Base-by-base conservation (phyloP, 2,113 vertebrate species). In the Aix galericulata region DNA sequence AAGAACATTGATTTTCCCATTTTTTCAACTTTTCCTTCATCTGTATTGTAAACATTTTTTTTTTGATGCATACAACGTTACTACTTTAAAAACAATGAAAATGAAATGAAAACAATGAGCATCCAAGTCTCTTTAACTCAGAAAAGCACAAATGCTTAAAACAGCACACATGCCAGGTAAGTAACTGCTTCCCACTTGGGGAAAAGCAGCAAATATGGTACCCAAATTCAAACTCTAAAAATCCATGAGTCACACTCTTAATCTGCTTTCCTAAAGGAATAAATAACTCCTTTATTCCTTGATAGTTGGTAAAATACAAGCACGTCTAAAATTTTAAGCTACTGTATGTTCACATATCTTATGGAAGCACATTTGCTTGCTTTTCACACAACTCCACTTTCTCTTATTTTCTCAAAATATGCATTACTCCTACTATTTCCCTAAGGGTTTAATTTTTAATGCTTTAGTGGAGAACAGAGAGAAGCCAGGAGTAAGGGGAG, bases 1-100 rank as follows among this genome's bases (percentile, higher is more conserved):
- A 60, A 95, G 23, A 31, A 36, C 46, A 89, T 96, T 91, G 67
- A 83, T 34, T 94, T 92, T 95, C 83, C 79, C 34, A 72, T 94
- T 91, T 95, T 89, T 84, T 88, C 79, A 89, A 68, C 42, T 90
- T 91, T 77, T 60, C 59, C 86, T 92, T 91, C 13, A 58, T 89
- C 15, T 94, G 26, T 88, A 74, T 82, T 89, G 55, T 92, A 92
- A 94, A 89, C 60, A 87, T 68, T 93, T 46, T 8, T 59, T 82
- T 68, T 93, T 48, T 44, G 40, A 67, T 68, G 29, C 29, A 87
- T 67, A 86, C 36, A 74, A 77, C 21, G 94, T 7, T 68, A 14
- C 23, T 81, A 20, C 66, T 94, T 86, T 67, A 89, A 82, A 93
- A 95, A 72, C 73, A 76, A 38, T 81, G n/a, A n/a, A n/a, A n/a